A percentile compares a stretch with the other conserved stretches of the same genome.
Conservation (phyloP, 2,113 vertebrate genomes). For the Rafetus swinhoei region DNA sequence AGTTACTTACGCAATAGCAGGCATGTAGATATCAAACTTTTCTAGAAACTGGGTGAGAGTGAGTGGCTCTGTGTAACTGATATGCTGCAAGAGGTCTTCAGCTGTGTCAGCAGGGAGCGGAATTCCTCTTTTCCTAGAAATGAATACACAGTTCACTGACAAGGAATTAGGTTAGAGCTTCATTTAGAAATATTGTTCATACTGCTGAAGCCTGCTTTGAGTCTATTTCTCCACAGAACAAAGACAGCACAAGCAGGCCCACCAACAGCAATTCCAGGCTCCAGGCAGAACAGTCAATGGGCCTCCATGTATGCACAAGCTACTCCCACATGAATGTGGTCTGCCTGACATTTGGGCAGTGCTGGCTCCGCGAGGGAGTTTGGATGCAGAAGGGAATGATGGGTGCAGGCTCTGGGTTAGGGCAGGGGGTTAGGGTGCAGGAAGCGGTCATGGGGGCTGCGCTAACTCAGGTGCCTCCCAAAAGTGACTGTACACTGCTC, state of each 20-base stretch:
- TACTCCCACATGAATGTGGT: too few relatives aligned
- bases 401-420: too few relatives aligned
- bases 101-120: slow-evolving; percentile 69
- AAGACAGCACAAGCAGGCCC: fast-evolving
- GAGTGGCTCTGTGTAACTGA: slow-evolving; percentile 77
- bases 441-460: too few relatives aligned
- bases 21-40: slow-evolving; percentile 93
- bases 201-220: fast-evolving
- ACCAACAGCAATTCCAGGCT: too few relatives aligned
- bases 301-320: too few relatives aligned
- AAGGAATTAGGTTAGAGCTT: fast-evolving
- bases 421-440: too few relatives aligned
- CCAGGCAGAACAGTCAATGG: too few relatives aligned
- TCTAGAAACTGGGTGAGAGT: slow-evolving; percentile 84
- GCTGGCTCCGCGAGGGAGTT: too few relatives aligned
- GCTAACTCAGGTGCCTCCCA: too few relatives aligned
- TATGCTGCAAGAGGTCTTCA: slow-evolving; percentile 71
- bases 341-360: too few relatives aligned
- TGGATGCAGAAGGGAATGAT: too few relatives aligned
- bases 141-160: not conserved
- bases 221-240: not conserved
- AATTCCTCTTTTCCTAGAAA: slow-evolving; percentile 86
- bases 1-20: slow-evolving; percentile 89
- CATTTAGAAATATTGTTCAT: not conserved
- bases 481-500: too few relatives aligned